phyloP scores from a whole-genome alignment of 1,140 invertebrate genomes.

The Pachyrhynchus sulphureomaculatus region DNA sequence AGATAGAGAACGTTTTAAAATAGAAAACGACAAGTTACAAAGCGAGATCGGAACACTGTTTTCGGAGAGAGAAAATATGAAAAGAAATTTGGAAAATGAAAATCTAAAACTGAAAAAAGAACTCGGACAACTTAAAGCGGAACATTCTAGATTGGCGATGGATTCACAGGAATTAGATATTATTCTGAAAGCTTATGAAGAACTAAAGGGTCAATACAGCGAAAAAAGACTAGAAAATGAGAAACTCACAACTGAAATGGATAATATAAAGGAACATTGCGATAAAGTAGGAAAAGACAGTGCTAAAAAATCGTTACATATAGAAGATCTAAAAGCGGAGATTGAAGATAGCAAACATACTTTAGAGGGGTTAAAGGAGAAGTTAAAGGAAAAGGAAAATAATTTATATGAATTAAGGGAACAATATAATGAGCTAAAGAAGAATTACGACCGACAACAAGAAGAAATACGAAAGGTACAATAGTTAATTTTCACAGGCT shows the following conservation, averaged over 20 bases:
- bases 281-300: neutral
- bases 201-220: neutral
- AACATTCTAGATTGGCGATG: too few species aligned
- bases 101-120: neutral
- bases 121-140: neutral
- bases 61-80: neutral
- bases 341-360: neutral
- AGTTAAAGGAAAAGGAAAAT: neutral
- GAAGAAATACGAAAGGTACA: neutral
- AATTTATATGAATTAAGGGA: neutral
- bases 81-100: neutral
- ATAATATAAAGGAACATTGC: neutral
- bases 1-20: neutral
- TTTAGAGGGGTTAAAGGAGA: neutral
- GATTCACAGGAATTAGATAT: neutral
- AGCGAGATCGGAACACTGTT: neutral
- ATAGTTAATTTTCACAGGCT: too few species aligned
- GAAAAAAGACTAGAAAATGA: neutral
- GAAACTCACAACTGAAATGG: neutral
- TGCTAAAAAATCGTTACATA: slow-evolving; percentile 2
- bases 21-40: neutral
- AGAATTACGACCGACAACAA: neutral
- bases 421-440: neutral
- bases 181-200: neutral
- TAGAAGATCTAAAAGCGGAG: neutral